These are phyloP conservation scores for Campoplex capitator DNA, from an alignment of 2,888 invertebrate species.

Conservation along the genomic window DNA sequence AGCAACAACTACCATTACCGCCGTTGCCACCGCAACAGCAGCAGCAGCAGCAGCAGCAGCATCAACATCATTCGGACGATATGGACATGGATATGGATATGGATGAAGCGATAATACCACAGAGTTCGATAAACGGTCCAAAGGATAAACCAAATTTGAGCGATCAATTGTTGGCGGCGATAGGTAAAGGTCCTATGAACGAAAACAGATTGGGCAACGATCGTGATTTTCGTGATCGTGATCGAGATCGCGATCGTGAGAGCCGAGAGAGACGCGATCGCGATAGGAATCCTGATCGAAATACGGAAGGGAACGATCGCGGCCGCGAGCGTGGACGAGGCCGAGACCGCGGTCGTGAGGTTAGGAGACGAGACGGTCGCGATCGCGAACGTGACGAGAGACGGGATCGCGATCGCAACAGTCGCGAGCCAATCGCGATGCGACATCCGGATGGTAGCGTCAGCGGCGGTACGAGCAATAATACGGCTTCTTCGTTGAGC, in stretches of 20 bases:
- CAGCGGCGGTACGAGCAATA: constrained; percentile 66
- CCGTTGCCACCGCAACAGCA: constrained; percentile 67
- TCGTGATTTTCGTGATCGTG: constrained; percentile 80
- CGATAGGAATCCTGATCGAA: constrained; percentile 71
- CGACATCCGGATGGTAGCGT: constrained; percentile 74
- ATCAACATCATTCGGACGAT: constrained; percentile 88
- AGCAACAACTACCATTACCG: constrained; percentile 71
- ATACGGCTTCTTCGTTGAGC: constrained; percentile 68
- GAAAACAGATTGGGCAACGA: constrained; percentile 75
- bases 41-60: constrained; percentile 73
- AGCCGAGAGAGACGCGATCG: constrained; percentile 72
- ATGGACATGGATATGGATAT: constrained; percentile 93
- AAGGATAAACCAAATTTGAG: constrained; percentile 82
- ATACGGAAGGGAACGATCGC: constrained; percentile 76
- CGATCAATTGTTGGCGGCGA: constrained; percentile 86
- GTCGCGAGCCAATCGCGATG: constrained; percentile 72
- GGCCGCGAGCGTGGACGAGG: constrained; percentile 81
- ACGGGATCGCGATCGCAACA: constrained; percentile 81
- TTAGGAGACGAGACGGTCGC: constrained; percentile 76
- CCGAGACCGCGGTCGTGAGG: constrained; percentile 77
- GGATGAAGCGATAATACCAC: constrained; percentile 83
- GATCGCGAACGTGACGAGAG: constrained; percentile 77
- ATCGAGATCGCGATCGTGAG: constrained; percentile 76
- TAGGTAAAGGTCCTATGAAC: constrained; percentile 85
- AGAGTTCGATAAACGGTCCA: constrained; percentile 71